A percentile compares a stretch with the other conserved stretches of the same genome.
These are phyloP conservation scores for Stictonetta naevosa DNA, from an alignment of 2,113 vertebrate species.

Conservation along the genomic window DNA sequence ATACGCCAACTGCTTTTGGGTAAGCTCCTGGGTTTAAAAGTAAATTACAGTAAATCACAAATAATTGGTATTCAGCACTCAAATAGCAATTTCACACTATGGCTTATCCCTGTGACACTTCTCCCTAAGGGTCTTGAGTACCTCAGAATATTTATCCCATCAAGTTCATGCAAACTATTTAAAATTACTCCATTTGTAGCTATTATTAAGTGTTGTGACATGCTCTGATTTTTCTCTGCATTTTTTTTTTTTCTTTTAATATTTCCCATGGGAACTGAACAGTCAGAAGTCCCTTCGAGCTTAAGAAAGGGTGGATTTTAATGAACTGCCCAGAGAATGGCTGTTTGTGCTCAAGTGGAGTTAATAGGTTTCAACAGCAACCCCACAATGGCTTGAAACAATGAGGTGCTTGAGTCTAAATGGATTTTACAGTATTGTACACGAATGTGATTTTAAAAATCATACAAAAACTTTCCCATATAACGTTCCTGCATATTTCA, in stretches of 20 bases:
- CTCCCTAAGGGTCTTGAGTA: conserved; percentile 49
- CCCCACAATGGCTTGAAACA: conserved; percentile 26
- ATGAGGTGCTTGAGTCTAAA: not conserved
- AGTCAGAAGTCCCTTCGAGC: conserved; percentile 5
- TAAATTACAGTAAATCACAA: conserved; percentile 71
- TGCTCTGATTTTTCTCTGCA: conserved; percentile 38
- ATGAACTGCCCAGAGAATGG: conserved; percentile 41
- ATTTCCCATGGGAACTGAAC: conserved; percentile 28
- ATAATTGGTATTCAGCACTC: conserved; percentile 68
- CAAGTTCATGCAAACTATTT: conserved; percentile 60
- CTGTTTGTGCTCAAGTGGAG: conserved; percentile 33
- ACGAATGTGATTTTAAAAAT: conserved; percentile 19
- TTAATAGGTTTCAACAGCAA: conserved; percentile 54
- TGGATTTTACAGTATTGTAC: conserved; percentile 1
- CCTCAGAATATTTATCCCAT: conserved; percentile 68
- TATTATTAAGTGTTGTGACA: conserved; percentile 66
- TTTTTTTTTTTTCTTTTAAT: not conserved
- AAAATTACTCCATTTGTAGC: conserved; percentile 61
- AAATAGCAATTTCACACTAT: conserved; percentile 62
- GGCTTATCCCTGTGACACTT: conserved; percentile 53
- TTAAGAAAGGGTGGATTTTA: conserved; percentile 49
- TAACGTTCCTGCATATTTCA: not conserved
- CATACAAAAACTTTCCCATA: conserved; percentile 8
- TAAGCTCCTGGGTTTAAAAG: conserved; percentile 60
- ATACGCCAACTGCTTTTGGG: conserved; percentile 25